phyloP scores from a whole-genome alignment of 2,888 invertebrate genomes.

The Apocheima hispidaria region DNA sequence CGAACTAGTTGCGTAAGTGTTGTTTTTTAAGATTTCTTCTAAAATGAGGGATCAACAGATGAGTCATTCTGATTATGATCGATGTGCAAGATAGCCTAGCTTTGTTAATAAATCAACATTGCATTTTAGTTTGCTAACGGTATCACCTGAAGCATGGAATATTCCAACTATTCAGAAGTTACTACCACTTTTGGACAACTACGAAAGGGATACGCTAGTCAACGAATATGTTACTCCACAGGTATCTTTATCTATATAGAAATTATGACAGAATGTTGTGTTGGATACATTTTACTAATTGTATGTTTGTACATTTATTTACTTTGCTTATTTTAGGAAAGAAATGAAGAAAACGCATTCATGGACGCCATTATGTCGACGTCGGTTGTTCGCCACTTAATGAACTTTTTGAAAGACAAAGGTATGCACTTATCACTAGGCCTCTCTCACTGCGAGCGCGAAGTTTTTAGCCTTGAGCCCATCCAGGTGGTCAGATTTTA shows the following conservation, averaged over 20 bases:
- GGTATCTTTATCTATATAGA: constrained; percentile 54
- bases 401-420: constrained; percentile 88
- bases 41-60: constrained; percentile 6
- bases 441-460: too few species aligned
- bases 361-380: constrained; percentile 92
- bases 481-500: too few species aligned
- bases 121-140: constrained; percentile 87
- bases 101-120: background rate
- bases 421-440: constrained; percentile 67
- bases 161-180: constrained; percentile 92
- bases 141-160: constrained; percentile 87
- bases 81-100: constrained; percentile 13
- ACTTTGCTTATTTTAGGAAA: constrained; percentile 80
- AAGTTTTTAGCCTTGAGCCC: too few species aligned
- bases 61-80: constrained; percentile 32
- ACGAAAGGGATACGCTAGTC: constrained; percentile 90
- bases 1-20: background rate
- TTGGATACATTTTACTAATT: background rate
- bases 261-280: background rate
- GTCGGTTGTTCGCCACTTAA: constrained; percentile 90
- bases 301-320: background rate
- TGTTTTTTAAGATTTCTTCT: background rate
- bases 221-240: constrained; percentile 91
- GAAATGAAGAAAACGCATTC: constrained; percentile 92
- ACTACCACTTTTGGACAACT: constrained; percentile 93